phyloP scores from a whole-genome alignment of 1,140 invertebrate genomes.

The Melitaea cinxia region DNA sequence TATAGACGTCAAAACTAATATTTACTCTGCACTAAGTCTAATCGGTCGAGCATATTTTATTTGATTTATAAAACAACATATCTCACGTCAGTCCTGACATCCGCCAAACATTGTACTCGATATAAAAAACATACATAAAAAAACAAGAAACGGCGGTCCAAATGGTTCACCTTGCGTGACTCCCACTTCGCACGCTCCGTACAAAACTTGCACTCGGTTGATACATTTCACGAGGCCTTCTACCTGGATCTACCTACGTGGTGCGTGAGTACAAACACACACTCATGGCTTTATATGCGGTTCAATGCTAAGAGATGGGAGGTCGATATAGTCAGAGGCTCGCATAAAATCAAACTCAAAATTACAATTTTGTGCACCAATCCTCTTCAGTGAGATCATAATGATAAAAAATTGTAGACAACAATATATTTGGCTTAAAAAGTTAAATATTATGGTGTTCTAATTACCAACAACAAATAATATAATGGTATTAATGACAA shows the following conservation, averaged over 20 bases:
- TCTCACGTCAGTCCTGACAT: slow-evolving; percentile 28
- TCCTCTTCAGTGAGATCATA: too few relatives aligned
- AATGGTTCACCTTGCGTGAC: slow-evolving; percentile 63
- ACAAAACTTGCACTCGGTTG: slow-evolving; percentile 75
- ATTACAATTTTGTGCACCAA: too few relatives aligned
- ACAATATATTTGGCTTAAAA: background rate
- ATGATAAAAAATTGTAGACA: background rate
- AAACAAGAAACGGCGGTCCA: slow-evolving; percentile 56
- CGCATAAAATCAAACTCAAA: background rate
- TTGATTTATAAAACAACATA: slow-evolving; percentile 3
- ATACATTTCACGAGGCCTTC: slow-evolving; percentile 76
- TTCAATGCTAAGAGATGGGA: slow-evolving; percentile 45
- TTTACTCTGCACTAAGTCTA: background rate
- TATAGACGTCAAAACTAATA: background rate
- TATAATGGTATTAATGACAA: slow-evolving; percentile 19
- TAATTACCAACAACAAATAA: background rate
- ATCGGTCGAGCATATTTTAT: background rate
- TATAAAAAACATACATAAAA: slow-evolving; percentile 46
- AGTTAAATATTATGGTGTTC: background rate
- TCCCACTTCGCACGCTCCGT: slow-evolving; percentile 70
- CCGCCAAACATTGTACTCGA: slow-evolving; percentile 16
- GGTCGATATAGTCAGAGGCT: slow-evolving; percentile 55
- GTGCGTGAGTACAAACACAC: slow-evolving; percentile 21
- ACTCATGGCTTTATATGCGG: slow-evolving; percentile 44
- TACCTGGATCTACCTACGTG: slow-evolving; percentile 67